A percentile compares a stretch with the other conserved stretches of the same genome.
These are phyloP conservation scores for Archips xylosteana DNA, from an alignment of 2,888 invertebrate species.

Conservation along the genomic window DNA sequence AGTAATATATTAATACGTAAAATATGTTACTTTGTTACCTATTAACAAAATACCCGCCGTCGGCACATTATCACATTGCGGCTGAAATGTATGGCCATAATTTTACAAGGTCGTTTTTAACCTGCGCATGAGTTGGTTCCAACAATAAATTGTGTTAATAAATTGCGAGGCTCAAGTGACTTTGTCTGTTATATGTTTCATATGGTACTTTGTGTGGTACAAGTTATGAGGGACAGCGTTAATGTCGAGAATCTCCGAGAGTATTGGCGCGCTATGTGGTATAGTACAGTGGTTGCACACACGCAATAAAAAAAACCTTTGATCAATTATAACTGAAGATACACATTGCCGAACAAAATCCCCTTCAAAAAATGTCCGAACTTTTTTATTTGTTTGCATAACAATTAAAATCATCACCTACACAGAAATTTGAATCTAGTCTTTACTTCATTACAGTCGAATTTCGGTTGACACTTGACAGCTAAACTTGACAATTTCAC, in stretches of 20 bases:
- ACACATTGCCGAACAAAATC: too few species aligned
- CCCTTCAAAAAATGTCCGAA: too few species aligned
- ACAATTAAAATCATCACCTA: too few species aligned
- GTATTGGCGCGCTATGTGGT: not conserved
- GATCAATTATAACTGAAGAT: too few species aligned
- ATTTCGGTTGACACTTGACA: too few species aligned
- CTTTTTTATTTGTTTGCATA: too few species aligned
- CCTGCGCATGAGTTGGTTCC: conserved; percentile 20
- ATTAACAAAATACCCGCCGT: not conserved
- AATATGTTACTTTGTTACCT: not conserved
- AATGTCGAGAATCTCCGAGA: not conserved
- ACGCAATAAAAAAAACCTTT: too few species aligned
- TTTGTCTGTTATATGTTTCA: conserved; percentile 24
- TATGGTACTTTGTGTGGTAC: conserved; percentile 16
- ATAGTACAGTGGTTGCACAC: too few species aligned
- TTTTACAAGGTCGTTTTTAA: conserved; percentile 29
- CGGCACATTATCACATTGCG: conserved; percentile 7
- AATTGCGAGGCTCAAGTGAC: conserved; percentile 34
- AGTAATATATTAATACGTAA: not conserved
- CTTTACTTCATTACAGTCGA: too few species aligned
- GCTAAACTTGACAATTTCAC: too few species aligned
- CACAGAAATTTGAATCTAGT: too few species aligned
- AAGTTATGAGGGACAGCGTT: not conserved
- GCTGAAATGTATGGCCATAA: conserved; percentile 12
- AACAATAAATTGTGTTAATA: conserved; percentile 37